Percentiles rank a stretch among this genome's conserved stretches.
phyloP scores from a whole-genome alignment of 2,113 vertebrate species.

The Eptatretus burgeri region DNA sequence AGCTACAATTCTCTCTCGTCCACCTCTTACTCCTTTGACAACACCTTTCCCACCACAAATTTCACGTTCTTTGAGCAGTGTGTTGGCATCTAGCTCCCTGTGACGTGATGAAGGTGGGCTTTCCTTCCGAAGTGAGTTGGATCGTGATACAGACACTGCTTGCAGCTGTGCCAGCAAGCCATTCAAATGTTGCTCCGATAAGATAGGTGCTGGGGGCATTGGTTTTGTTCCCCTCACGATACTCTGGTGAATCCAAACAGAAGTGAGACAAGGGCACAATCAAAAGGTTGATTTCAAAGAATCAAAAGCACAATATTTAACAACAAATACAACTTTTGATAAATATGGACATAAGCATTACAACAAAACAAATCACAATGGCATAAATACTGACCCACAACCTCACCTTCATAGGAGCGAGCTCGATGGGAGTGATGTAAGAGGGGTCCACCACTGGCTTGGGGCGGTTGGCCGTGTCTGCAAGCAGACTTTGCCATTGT shows the following conservation, averaged over 20 bases:
- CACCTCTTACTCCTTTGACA: no score
- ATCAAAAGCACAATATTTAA: neutral
- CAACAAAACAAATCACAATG: no score
- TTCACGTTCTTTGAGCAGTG: no score
- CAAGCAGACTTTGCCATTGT: constrained; percentile 91
- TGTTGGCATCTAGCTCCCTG: no score
- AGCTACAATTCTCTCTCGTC: no score
- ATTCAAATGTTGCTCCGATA: constrained; percentile 14
- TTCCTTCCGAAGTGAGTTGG: constrained; percentile 82
- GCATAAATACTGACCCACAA: neutral
- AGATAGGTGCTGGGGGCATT: constrained; percentile 55
- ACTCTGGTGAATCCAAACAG: constrained; percentile 29
- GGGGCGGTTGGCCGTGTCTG: constrained; percentile 71
- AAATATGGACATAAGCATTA: constrained; percentile 13
- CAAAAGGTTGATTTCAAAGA: neutral
- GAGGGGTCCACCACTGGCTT: constrained; percentile 98
- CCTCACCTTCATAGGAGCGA: constrained; percentile 91
- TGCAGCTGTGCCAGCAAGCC: constrained; percentile 86
- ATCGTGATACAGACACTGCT: constrained; percentile 83
- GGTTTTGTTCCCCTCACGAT: constrained; percentile 78
- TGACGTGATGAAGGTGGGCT: constrained; percentile 49
- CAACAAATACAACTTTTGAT: constrained; percentile 12
- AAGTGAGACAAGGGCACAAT: neutral
- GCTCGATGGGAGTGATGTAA: constrained; percentile 88
- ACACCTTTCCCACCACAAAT: no score